phyloP scores from a whole-genome alignment of 2,797 vertebrate genomes.

The Helostoma temminkii region DNA sequence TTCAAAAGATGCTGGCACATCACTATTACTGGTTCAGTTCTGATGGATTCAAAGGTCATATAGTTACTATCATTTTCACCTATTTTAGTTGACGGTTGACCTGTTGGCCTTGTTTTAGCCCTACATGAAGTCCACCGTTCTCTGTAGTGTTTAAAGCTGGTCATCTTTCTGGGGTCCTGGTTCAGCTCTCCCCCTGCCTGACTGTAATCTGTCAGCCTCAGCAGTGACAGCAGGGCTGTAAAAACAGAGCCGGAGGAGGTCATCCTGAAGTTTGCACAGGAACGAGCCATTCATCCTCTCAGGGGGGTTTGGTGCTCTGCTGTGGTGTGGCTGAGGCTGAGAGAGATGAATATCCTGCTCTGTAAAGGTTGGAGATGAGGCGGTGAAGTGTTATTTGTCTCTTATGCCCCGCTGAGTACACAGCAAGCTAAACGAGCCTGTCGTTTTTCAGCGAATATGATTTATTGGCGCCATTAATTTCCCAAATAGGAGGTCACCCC shows the following conservation, averaged over 20 bases:
- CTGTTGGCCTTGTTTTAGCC: not conserved
- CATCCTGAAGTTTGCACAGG: conserved; percentile 66
- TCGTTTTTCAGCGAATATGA: conserved; percentile 58
- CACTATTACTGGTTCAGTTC: not conserved
- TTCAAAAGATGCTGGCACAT: not conserved
- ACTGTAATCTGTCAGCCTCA: conserved; percentile 58
- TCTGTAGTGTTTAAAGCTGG: not conserved
- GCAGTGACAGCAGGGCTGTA: conserved; percentile 57
- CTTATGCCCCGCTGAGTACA: conserved; percentile 49
- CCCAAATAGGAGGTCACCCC: conserved; percentile 51
- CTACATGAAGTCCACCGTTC: conserved; percentile 14
- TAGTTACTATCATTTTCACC: conserved; percentile 14
- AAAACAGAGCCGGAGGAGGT: conserved; percentile 69
- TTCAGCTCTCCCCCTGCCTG: conserved; percentile 13
- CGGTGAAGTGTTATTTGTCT: conserved; percentile 70
- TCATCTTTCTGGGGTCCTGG: conserved; percentile 17
- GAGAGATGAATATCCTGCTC: conserved; percentile 72
- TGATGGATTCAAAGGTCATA: not conserved
- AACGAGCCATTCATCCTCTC: conserved; percentile 63
- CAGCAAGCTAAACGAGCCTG: conserved; percentile 52
- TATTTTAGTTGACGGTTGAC: conserved; percentile 9
- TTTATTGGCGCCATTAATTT: conserved; percentile 71
- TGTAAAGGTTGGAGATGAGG: conserved; percentile 69
- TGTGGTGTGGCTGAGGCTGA: conserved; percentile 47
- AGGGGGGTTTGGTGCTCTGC: conserved; percentile 33